phyloP scores from a whole-genome alignment of 2,113 vertebrate species.

The Tachysurus vachellii region DNA sequence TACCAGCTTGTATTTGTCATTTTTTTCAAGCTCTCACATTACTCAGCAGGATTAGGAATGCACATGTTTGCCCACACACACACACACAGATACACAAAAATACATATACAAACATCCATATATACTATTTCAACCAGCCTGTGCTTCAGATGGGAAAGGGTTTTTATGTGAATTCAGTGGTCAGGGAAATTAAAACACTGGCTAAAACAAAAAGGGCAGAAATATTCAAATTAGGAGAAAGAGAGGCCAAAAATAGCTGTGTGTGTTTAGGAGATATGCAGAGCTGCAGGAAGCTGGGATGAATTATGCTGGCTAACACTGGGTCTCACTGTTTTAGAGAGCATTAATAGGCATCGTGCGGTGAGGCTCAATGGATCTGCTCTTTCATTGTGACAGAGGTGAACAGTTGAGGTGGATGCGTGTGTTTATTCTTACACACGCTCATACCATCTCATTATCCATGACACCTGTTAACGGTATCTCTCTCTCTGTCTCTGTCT shows the following conservation, averaged over 20 bases:
- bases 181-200: background rate
- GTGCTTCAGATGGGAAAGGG: background rate
- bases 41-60: background rate
- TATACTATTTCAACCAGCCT: background rate
- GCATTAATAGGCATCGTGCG: constrained; percentile 34
- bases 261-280: constrained; percentile 3
- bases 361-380: background rate
- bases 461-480: background rate
- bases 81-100: background rate
- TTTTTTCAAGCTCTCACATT: background rate
- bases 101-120: background rate
- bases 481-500: background rate
- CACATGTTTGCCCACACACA: background rate
- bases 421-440: background rate
- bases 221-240: background rate
- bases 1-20: background rate
- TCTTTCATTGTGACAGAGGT: constrained; percentile 9
- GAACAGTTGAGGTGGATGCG: constrained; percentile 15
- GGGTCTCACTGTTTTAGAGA: constrained; percentile 30
- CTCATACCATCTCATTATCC: constrained; percentile 39
- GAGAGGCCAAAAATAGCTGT: background rate
- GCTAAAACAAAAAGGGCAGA: background rate
- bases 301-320: constrained; percentile 6
- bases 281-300: constrained; percentile 6
- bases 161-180: background rate